Conservation (phyloP, 2,888 invertebrate species). For the Galeruca laticollis region DNA sequence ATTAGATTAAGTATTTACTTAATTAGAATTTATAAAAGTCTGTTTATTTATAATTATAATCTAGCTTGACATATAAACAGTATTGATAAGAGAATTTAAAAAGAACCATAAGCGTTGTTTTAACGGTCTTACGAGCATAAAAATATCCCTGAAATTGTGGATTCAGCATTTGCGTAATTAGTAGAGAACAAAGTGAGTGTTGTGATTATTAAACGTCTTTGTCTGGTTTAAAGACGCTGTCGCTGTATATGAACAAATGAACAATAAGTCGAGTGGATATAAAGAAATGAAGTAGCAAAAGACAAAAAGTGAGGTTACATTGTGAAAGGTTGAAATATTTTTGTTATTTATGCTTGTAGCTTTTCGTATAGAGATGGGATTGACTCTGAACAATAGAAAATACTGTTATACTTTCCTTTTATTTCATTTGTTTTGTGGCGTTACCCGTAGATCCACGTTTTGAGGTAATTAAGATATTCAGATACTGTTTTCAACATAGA, state of each 20-base stretch:
- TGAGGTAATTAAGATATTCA: too few relatives aligned
- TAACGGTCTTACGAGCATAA: background rate
- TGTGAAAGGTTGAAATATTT: conserved; percentile 40
- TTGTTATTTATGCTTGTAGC: conserved; percentile 31
- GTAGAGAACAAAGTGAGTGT: conserved; percentile 37
- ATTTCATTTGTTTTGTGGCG: background rate
- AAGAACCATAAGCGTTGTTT: background rate
- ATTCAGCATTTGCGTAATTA: conserved; percentile 34
- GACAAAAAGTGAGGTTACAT: conserved; percentile 43
- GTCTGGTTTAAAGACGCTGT: conserved; percentile 26
- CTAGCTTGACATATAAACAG: background rate
- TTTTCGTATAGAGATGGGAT: conserved; percentile 21
- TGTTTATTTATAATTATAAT: background rate
- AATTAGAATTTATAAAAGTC: background rate
- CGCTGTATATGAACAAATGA: conserved; percentile 31
- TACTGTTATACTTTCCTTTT: background rate
- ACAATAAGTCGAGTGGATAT: conserved; percentile 34
- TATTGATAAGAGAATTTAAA: background rate
- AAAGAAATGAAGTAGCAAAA: conserved; percentile 36
- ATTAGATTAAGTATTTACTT: background rate
- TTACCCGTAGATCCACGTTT: too few relatives aligned
- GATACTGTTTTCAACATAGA: too few relatives aligned
- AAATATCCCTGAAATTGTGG: conserved; percentile 9
- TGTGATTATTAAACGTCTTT: conserved; percentile 38
- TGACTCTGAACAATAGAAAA: background rate